Percentiles rank a stretch among this genome's conserved stretches.
These are phyloP conservation scores for Lamprotornis superbus DNA, from an alignment of 2,113 vertebrate genomes.

Conservation along the genomic window DNA sequence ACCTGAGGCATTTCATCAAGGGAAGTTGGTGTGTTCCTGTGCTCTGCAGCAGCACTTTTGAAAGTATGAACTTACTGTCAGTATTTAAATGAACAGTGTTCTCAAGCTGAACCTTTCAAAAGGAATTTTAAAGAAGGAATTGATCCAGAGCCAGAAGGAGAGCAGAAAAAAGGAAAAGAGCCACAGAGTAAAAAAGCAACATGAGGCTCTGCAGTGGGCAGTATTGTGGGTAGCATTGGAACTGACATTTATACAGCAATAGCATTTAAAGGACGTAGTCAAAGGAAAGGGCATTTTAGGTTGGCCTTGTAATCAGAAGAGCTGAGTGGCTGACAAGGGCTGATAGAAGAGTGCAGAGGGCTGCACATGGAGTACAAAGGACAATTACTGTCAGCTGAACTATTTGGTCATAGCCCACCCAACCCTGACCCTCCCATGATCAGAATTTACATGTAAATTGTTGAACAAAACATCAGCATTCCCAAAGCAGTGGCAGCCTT, in stretches of 20 bases:
- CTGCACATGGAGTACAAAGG: neutral
- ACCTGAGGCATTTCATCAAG: neutral
- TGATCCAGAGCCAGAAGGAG: neutral
- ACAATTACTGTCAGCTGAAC: neutral
- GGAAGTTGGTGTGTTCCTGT: neutral
- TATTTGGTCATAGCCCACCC: neutral
- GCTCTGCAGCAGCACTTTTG: neutral
- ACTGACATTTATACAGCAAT: neutral
- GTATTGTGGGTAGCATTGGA: neutral
- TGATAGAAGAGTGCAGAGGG: neutral
- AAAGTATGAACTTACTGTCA: neutral
- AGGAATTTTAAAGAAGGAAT: conserved; percentile 1
- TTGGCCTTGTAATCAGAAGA: neutral
- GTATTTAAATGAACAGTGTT: neutral
- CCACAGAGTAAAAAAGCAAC: neutral
- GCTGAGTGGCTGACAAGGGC: neutral
- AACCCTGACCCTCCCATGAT: neutral
- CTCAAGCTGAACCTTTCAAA: conserved; percentile 24
- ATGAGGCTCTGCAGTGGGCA: neutral
- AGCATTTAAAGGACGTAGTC: neutral
- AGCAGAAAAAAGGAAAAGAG: neutral
- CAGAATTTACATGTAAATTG: neutral
- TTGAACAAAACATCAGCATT: neutral
- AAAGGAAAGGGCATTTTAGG: neutral
- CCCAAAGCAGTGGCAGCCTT: neutral